phyloP scores from a whole-genome alignment of 2,113 vertebrate genomes.

The Scophthalmus maximus region DNA sequence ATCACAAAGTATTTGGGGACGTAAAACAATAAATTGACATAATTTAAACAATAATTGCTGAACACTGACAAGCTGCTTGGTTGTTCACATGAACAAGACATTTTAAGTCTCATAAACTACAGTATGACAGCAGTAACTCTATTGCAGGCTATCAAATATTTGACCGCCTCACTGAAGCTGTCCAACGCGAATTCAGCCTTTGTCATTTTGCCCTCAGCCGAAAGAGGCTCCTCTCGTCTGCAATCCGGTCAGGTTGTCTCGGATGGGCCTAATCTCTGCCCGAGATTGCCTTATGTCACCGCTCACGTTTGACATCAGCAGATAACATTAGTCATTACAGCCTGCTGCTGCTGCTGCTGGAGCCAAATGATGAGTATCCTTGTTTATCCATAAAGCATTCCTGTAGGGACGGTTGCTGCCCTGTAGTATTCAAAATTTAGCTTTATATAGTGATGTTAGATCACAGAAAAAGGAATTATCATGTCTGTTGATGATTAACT shows the following conservation, averaged over 20 bases:
- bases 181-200: constrained; percentile 19
- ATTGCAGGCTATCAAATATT: constrained; percentile 8
- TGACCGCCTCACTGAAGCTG: constrained; percentile 11
- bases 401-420: background rate
- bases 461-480: constrained; percentile 1
- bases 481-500: background rate
- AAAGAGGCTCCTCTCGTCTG: constrained; percentile 1
- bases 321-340: constrained; percentile 42
- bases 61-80: background rate
- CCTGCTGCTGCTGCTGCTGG: constrained; percentile 26
- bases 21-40: too few species aligned
- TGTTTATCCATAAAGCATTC: constrained; percentile 8
- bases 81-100: background rate
- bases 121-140: background rate
- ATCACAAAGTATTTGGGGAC: background rate
- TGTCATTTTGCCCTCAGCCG: constrained; percentile 8
- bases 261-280: constrained; percentile 38
- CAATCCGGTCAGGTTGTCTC: constrained; percentile 15
- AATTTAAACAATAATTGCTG: background rate
- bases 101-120: background rate
- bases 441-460: background rate
- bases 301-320: constrained; percentile 40
- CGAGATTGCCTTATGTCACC: constrained; percentile 44
- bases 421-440: constrained; percentile 12
- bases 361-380: constrained; percentile 14